Base-by-base conservation (phyloP, 2,888 invertebrate genomes). In the Choristoneura rosaceana region DNA sequence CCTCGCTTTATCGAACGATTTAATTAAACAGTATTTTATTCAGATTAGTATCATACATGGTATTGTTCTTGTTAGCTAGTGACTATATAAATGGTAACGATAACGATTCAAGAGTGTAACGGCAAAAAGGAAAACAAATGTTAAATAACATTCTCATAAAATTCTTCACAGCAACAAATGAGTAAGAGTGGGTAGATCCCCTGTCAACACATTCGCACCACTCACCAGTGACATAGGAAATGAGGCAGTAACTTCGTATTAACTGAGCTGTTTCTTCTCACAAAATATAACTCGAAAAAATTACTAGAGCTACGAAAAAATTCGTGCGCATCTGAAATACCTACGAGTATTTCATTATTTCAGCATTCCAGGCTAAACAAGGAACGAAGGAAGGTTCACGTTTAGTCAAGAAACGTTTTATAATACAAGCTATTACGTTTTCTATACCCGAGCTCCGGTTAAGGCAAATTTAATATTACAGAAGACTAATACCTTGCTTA, bases 381-480 rank as follows among this genome's bases (percentile, higher is more conserved):
- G 25, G 25, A 25, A 25, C 25, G 25, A 55, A 55, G 4, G 25
- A 0, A 8, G 25, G 55, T 55, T 25, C 25, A 55, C 55, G 52
- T 55, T 25, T 55, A 55, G 55, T 25, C 55, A 3, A 9, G 55
- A 25, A 55, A 25, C 55, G 55, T 25, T 55, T 55, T 55, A 55
- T 55, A 55, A 47, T 47, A 47, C 47, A 55, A 17, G 55, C 25
- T 12, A 55, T 25, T 52, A 52, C 15, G 3, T 15, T 55, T 55
- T 55, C 55, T 55, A 55, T 12, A 55, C 12, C 25, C 25, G 4
- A 55, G 55, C 55, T 55, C 2, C 4, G 12, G 55, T 12, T 12
- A 25, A 52, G 52, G 55, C 12, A 55, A 55, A 55, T 55, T 55
- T 55, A 55, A 55, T 55, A 55, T 55, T 55, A 55, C 25, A 52